Evolutionary conservation across 2,797 vertebrate genomes (phyloP), one percentile per base, ranked within the genome.

Genomic region (Carapus acus): DNA sequence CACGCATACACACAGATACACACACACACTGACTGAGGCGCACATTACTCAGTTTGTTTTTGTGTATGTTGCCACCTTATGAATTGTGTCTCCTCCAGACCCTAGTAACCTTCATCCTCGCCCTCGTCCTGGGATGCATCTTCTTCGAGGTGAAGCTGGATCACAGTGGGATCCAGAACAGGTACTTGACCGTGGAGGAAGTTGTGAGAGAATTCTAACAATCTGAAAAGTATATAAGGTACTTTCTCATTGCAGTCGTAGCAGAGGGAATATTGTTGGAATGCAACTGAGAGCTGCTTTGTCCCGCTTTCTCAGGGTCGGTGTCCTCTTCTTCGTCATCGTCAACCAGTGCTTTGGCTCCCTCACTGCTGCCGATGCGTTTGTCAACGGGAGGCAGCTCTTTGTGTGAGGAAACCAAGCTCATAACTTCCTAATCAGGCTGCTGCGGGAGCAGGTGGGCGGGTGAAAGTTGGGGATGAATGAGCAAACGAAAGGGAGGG

Each of bases 301-400:
- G 8, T 9, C 4, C 22, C 44, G 22, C 43, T 47, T 73, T 80
- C 18, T 5, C 73, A 93, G 92, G 60, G 80, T 88, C 15, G 92
- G 92, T 1, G 86, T 86, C 1, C 76, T 93, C 24, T 93, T 92
- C 85, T 93, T 93, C 69, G 55, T 93, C 64, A 82, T 82, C 1
- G 86, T 90, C 18, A 91, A 93, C 67, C 91, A 92, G 79, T 92
- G 90, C 51, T 93, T 93, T 77, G 82, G 88, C 49, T 80, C 89
- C 0, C 53, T 92, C 49, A 92, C 92, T 1, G 85, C 92, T 0
- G 86, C 91, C 0, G 91, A 92, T n/a, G 87, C 92, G 38, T 93
- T 93, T 83, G 92, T 93, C 79, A 22, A 75, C 0, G 89, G 91
- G 67, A 89, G 91, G 62, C 93, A 93, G 55, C 70, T 93, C 13